Conservation (phyloP, 2,888 invertebrate species). For the Julus scanicus region DNA sequence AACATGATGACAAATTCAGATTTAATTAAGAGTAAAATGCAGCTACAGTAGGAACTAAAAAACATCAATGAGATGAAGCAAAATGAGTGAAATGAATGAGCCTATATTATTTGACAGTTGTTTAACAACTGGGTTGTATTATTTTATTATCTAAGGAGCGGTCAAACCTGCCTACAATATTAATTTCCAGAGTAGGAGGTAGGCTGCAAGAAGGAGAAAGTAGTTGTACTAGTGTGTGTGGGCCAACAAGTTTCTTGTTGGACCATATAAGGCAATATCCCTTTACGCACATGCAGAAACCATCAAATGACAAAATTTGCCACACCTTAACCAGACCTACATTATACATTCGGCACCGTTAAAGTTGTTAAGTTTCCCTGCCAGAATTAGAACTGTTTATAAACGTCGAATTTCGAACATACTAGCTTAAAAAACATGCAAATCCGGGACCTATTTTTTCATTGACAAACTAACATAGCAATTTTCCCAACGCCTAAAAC, state of each 20-base stretch:
- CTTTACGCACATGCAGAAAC: not conserved
- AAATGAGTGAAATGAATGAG: too few relatives aligned
- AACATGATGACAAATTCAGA: too few relatives aligned
- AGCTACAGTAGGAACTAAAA: too few relatives aligned
- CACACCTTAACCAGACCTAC: not conserved
- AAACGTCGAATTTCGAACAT: too few relatives aligned
- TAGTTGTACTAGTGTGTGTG: not conserved
- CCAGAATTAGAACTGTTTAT: not conserved
- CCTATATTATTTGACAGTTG: not conserved
- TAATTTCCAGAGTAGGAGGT: not conserved
- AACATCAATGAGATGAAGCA: too few relatives aligned
- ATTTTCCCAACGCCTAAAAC: not conserved
- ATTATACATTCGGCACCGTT: not conserved
- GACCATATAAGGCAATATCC: constrained; percentile 30
- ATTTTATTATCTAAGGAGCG: constrained; percentile 4
- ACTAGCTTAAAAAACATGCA: not conserved
- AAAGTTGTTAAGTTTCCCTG: not conserved
- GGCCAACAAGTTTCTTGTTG: not conserved
- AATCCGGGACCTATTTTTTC: not conserved
- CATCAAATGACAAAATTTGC: constrained; percentile 31
- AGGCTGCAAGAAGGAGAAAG: not conserved
- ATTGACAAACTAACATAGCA: not conserved
- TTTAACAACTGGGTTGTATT: not conserved
- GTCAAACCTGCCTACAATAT: not conserved
- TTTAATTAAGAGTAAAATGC: too few relatives aligned